Evolutionary conservation across 23 tunicate genomes (phyloP).

Genomic region (Trididemnum miniatum): DNA sequence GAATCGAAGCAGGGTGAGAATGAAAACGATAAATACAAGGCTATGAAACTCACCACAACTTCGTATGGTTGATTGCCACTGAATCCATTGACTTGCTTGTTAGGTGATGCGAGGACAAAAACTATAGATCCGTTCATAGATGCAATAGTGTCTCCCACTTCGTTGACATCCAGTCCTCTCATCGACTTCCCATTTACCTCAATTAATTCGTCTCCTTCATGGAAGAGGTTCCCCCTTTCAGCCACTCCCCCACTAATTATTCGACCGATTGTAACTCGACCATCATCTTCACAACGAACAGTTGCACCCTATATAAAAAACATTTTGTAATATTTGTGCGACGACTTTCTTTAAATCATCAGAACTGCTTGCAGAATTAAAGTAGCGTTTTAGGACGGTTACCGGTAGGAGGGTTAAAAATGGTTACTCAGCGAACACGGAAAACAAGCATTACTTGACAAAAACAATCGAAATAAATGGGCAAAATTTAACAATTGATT

Average conservation of each 20-base stretch:
- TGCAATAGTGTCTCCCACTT: constrained; percentile 80
- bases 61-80: background rate
- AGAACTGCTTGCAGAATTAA: too few species aligned
- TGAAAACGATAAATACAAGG: too few species aligned
- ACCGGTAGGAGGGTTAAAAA: too few species aligned
- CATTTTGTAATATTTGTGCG: too few species aligned
- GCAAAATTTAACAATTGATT: too few species aligned
- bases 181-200: constrained; percentile 85
- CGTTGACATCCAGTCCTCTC: constrained; percentile 87
- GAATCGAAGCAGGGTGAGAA: too few species aligned
- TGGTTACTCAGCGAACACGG: too few species aligned
- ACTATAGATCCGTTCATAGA: constrained; percentile 77
- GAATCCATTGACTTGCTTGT: constrained; percentile 42
- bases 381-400: too few species aligned
- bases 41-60: constrained; percentile 48
- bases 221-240: constrained; percentile 45
- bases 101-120: constrained; percentile 62
- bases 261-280: constrained; percentile 74
- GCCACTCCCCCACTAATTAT: constrained; percentile 90
- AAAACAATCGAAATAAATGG: too few species aligned
- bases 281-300: constrained; percentile 83
- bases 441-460: too few species aligned
- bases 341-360: too few species aligned
- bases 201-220: constrained; percentile 90
- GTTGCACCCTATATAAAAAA: constrained; percentile 74